Conservation (phyloP, 2,113 vertebrate genomes). For the Crotalus tigris region DNA sequence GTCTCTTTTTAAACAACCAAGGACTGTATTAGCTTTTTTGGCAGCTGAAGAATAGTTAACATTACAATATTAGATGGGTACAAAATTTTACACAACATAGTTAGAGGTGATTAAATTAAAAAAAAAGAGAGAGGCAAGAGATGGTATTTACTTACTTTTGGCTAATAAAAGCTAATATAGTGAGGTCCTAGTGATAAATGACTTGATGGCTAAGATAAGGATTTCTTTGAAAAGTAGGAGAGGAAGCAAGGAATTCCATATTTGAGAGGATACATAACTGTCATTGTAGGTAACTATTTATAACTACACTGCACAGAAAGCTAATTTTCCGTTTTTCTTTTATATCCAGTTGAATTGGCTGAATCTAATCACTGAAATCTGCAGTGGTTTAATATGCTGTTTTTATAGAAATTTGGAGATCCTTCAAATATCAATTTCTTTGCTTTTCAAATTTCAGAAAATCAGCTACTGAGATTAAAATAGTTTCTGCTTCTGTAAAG, state of each 20-base stretch:
- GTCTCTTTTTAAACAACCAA: too few species aligned
- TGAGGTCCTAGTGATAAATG: conserved; percentile 63
- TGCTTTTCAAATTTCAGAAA: conserved; percentile 3
- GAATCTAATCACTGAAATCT: conserved; percentile 45
- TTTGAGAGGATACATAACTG: conserved; percentile 45
- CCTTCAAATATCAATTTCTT: not conserved
- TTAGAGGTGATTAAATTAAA: conserved; percentile 50
- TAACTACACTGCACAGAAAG: conserved; percentile 56
- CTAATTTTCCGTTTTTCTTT: conserved; percentile 58
- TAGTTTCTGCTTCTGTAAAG: not conserved
- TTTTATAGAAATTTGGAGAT: not conserved
- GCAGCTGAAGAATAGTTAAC: not conserved
- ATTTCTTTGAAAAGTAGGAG: conserved; percentile 64
- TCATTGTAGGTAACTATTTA: conserved; percentile 59
- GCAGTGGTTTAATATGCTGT: fast-evolving
- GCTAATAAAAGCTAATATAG: conserved; percentile 60
- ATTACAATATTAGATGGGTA: not conserved
- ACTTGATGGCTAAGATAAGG: conserved; percentile 44
- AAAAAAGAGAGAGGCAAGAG: not conserved
- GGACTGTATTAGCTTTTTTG: too few species aligned
- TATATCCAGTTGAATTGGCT: conserved; percentile 30
- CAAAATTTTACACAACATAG: conserved; percentile 36
- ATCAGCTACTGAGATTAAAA: conserved; percentile 15
- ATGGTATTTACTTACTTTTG: conserved; percentile 45
- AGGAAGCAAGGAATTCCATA: conserved; percentile 55